Conservation (phyloP, 2,113 vertebrate species). For the Chitala chitala region DNA sequence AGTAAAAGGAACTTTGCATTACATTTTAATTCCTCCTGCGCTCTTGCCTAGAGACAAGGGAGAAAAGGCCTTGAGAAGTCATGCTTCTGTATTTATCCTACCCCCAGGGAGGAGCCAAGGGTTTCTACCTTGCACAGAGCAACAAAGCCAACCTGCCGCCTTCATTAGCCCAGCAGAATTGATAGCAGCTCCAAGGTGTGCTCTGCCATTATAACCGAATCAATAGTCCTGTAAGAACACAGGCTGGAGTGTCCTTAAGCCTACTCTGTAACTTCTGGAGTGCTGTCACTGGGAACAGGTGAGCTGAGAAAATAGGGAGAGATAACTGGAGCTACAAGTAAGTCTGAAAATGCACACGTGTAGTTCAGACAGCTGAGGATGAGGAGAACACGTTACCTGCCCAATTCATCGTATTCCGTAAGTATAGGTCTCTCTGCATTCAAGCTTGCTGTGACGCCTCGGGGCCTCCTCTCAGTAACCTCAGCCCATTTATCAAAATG, state of each 20-base stretch:
- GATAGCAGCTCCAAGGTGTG: conserved; percentile 20
- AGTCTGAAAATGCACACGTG: too few relatives aligned
- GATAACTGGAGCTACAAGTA: too few relatives aligned
- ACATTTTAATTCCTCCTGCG: conserved; percentile 59
- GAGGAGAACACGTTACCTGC: too few relatives aligned
- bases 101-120: conserved; percentile 28
- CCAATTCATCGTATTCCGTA: too few relatives aligned
- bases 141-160: conserved; percentile 38
- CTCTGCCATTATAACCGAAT: conserved; percentile 43
- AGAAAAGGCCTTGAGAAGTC: background rate
- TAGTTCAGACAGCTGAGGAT: too few relatives aligned
- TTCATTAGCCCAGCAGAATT: conserved; percentile 31
- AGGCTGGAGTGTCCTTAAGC: conserved; percentile 21
- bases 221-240: conserved; percentile 52
- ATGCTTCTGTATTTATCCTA: conserved; percentile 52
- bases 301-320: too few relatives aligned
- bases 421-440: too few relatives aligned
- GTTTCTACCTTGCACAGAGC: conserved; percentile 38
- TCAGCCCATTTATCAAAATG: too few relatives aligned
- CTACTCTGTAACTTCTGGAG: background rate
- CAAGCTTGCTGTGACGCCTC: too few relatives aligned
- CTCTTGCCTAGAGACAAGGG: conserved; percentile 30
- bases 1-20: conserved; percentile 60
- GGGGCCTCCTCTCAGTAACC: too few relatives aligned
- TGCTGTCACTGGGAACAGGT: background rate